These are phyloP conservation scores for Neoscelio sp. DNA, from an alignment of 2,888 invertebrate genomes.

Conservation along the genomic window DNA sequence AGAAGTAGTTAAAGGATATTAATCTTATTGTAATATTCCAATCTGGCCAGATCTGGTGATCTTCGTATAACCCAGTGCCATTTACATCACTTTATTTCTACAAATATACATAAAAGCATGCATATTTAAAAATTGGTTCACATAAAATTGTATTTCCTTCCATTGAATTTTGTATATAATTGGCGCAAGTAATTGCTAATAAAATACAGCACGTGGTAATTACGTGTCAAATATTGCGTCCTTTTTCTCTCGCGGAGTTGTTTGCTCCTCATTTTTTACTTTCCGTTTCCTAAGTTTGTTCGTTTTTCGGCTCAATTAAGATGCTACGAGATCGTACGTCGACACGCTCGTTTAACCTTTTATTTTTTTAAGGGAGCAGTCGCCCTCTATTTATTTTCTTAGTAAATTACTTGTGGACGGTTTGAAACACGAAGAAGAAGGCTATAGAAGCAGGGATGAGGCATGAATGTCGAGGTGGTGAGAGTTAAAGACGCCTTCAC, in stretches of 20 bases:
- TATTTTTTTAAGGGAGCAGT: constrained; percentile 72
- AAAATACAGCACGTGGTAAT: too few relatives aligned
- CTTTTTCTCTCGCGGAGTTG: constrained; percentile 26
- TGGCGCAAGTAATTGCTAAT: too few relatives aligned
- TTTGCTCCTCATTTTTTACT: constrained; percentile 52
- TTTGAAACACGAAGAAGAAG: constrained; percentile 77
- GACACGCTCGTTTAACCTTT: constrained; percentile 77
- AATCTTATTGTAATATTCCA: too few relatives aligned
- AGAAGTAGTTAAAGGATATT: too few relatives aligned
- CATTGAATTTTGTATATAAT: too few relatives aligned
- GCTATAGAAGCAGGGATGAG: constrained; percentile 50
- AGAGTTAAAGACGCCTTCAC: constrained; percentile 81
- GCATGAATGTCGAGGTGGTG: constrained; percentile 64
- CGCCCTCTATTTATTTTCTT: constrained; percentile 82
- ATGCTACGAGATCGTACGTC: constrained; percentile 71
- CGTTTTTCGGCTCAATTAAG: constrained; percentile 71
- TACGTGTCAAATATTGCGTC: constrained; percentile 22
- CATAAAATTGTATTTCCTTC: too few relatives aligned
- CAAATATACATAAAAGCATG: too few relatives aligned
- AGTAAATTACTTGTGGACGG: constrained; percentile 81
- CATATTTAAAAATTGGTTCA: too few relatives aligned
- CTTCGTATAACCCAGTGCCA: too few relatives aligned
- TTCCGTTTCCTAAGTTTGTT: constrained; percentile 55
- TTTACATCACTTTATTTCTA: too few relatives aligned
- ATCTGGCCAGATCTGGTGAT: too few relatives aligned